Percentiles rank a stretch among this genome's conserved stretches.
These are phyloP conservation scores for Dasypolia templi DNA, from an alignment of 2,888 invertebrate species.

Conservation along the genomic window DNA sequence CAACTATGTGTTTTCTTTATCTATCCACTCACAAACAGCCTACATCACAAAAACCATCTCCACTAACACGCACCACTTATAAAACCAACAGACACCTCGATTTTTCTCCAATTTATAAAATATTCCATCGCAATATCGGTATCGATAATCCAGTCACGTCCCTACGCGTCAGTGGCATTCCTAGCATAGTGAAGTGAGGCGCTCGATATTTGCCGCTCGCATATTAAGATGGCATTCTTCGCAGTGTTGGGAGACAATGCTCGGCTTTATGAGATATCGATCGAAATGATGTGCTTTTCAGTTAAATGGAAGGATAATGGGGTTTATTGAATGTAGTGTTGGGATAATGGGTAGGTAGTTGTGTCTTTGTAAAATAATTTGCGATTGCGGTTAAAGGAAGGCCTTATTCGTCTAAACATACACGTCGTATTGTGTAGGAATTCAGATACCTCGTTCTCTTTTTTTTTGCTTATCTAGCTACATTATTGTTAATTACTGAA, in stretches of 20 bases:
- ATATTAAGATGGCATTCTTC: constrained; percentile 64
- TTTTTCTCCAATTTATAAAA: constrained; percentile 59
- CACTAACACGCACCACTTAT: constrained; percentile 37
- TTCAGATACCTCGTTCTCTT: background rate
- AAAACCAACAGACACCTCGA: constrained; percentile 54
- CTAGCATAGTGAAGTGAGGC: constrained; percentile 71
- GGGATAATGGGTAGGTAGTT: constrained; percentile 15
- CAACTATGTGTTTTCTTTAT: background rate
- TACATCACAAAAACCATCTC: background rate
- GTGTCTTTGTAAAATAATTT: constrained; percentile 7
- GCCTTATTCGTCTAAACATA: background rate
- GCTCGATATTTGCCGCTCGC: constrained; percentile 62
- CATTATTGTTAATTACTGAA: background rate
- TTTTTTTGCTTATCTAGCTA: background rate
- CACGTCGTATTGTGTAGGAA: background rate
- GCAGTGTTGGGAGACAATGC: constrained; percentile 54
- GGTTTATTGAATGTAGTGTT: constrained; percentile 31
- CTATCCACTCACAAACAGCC: background rate
- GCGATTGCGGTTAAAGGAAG: background rate
- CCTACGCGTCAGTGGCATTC: constrained; percentile 75
- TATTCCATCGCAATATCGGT: constrained; percentile 66
- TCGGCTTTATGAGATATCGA: constrained; percentile 61
- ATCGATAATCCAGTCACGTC: constrained; percentile 76
- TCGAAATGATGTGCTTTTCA: constrained; percentile 60
- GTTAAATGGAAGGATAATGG: constrained; percentile 56